Base-by-base conservation (phyloP, 2,113 vertebrate species). In the Campylomormyrus numenius region DNA sequence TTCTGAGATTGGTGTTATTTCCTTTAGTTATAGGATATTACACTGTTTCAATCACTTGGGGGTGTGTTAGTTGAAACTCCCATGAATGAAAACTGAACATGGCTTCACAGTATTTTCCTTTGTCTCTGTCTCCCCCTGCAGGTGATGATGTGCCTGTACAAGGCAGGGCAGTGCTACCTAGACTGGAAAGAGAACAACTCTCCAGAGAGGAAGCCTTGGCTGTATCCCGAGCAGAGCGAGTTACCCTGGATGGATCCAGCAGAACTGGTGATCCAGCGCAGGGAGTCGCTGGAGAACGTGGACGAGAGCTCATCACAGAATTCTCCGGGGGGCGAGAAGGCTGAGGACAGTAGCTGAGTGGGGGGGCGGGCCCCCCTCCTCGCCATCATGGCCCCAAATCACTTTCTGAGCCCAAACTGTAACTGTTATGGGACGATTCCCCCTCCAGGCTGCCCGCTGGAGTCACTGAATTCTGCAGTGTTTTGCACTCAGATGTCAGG, bases 251-350 rank as follows among this genome's bases (percentile, higher is more conserved):
- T 97, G 94, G 91, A 95, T 50, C 92, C 96, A 0, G 52, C 93
- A 0, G 93, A 96, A n/a, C 93, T 97, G 91, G 92, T 92, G 0
- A 92, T 97, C 39, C 97, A 97, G 93, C 93, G 93, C 2, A 94
- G 93, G 0, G 94, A 96, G 92, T 97, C 95, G 0, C 94, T 97
- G 10, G 97, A 97, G 91, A 96, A 96, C 17, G 90, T 97, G 48
- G 95, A 97, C 0, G 96, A 97, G 92, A 95, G 94, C 56, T 70
- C 87, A 1, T 91, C 93, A 17, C 39, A 46, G n/a, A 94, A 96
- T 2, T 89, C 0, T 19, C 89, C 90, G 35, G 95, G 95, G 1
- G 90, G 91, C 11, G 95, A 93, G n/a, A 56, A 53, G 13, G 90
- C 91, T 0, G 87, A 96, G 74, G 94, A 95, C 91, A 94, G 95